A percentile compares a stretch with the other conserved stretches of the same genome.
Conservation (phyloP, 2,797 vertebrate genomes). For the Ispidina lecontei region DNA sequence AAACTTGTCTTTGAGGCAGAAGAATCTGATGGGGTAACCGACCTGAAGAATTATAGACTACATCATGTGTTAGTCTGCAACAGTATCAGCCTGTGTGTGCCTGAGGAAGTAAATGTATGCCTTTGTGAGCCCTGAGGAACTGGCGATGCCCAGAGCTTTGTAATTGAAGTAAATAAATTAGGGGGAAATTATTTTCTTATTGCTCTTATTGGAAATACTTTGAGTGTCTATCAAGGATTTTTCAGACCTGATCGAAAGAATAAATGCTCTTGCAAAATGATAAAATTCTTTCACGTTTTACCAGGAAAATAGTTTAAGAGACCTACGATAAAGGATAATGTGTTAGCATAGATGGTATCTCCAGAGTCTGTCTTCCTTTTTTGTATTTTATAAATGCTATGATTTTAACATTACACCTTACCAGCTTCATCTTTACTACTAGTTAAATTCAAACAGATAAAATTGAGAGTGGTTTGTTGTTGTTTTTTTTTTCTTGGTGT, state of each 20-base stretch:
- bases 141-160: not conserved
- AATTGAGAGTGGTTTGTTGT: not conserved
- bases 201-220: not conserved
- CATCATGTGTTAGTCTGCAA: not conserved
- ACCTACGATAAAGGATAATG: not conserved
- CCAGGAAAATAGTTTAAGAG: not conserved
- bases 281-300: not conserved
- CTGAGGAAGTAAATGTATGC: not conserved
- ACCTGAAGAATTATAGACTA: not conserved
- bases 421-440: not conserved
- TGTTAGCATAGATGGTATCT: not conserved
- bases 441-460: not conserved
- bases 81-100: not conserved
- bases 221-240: not conserved
- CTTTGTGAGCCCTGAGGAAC: not conserved
- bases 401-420: not conserved
- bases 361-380: not conserved
- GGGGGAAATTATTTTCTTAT: not conserved
- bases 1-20: not conserved
- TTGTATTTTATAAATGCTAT: not conserved
- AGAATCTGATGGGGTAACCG: not conserved
- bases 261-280: not conserved
- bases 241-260: not conserved
- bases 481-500: not conserved
- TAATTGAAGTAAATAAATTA: not conserved